These are phyloP conservation scores for Chymomyza costata DNA, from an alignment of 1,140 invertebrate genomes.

Conservation along the genomic window DNA sequence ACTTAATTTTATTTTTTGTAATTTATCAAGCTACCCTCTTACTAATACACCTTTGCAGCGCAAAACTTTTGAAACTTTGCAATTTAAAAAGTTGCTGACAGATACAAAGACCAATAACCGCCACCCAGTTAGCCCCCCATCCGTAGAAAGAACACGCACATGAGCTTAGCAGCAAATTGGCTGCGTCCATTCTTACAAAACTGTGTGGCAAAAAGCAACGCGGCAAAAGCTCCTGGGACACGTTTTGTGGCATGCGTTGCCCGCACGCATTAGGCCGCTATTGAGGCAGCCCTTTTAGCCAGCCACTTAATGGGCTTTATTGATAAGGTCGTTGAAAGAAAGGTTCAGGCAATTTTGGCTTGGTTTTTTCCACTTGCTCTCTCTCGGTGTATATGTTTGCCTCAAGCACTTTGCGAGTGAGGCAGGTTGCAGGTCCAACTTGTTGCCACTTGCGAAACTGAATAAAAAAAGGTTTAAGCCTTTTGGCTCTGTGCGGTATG, in stretches of 20 bases:
- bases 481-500: conserved; percentile 31
- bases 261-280: no score
- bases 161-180: conserved; percentile 46
- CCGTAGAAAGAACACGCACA: no score
- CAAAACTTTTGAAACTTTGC: conserved; percentile 39
- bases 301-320: conserved; percentile 47
- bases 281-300: no score
- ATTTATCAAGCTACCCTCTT: no score
- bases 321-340: conserved; percentile 44
- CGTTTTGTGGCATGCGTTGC: conserved; percentile 15
- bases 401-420: no score
- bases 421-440: conserved; percentile 14
- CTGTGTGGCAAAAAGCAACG: conserved; percentile 14
- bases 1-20: no score
- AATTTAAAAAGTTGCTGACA: conserved; percentile 53
- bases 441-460: conserved; percentile 23
- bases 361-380: no score
- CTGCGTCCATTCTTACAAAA: conserved; percentile 23
- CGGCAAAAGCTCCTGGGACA: conserved; percentile 38
- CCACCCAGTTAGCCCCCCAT: no score
- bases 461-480: conserved; percentile 36
- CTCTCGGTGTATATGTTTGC: no score
- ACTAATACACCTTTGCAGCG: no score
- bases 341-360: not conserved
- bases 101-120: conserved; percentile 11